phyloP scores from a whole-genome alignment of 2,888 invertebrate species.

The Xanthorhoe designata region DNA sequence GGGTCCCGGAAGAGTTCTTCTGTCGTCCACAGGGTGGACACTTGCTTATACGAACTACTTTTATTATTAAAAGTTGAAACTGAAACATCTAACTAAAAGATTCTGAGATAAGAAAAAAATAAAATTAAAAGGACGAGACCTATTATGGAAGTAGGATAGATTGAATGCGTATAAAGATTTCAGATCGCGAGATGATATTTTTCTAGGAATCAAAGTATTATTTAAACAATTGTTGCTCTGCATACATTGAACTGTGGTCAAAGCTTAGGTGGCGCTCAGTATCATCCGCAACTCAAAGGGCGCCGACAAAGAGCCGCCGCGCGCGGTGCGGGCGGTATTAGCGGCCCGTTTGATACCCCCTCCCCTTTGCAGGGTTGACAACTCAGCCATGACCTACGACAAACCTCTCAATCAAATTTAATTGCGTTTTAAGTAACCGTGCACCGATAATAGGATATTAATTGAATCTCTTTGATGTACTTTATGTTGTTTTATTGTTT shows the following conservation, averaged over 20 bases:
- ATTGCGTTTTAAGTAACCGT: conserved; percentile 56
- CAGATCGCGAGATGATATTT: background rate
- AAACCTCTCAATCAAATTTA: conserved; percentile 59
- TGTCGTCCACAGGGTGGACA: too few species aligned
- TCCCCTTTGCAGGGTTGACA: conserved; percentile 71
- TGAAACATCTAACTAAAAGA: too few species aligned
- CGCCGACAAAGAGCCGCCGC: conserved; percentile 82
- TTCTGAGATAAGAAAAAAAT: too few species aligned
- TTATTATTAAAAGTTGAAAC: too few species aligned
- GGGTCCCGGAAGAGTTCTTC: too few species aligned
- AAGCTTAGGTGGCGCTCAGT: conserved; percentile 62
- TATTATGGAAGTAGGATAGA: too few species aligned
- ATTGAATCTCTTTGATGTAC: conserved; percentile 43
- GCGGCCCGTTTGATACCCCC: conserved; percentile 79
- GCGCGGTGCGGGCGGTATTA: conserved; percentile 81
- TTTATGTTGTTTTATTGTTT: conserved; percentile 41
- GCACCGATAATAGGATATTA: conserved; percentile 48
- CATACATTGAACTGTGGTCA: conserved; percentile 47
- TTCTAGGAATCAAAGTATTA: background rate
- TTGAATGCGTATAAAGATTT: background rate
- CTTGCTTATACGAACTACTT: too few species aligned
- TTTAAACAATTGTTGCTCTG: conserved; percentile 7
- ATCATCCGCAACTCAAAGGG: conserved; percentile 80
- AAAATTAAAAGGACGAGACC: background rate
- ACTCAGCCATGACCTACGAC: conserved; percentile 61